Evolutionary conservation across 2,113 vertebrate genomes (phyloP).

Genomic region (Callionymus lyra): DNA sequence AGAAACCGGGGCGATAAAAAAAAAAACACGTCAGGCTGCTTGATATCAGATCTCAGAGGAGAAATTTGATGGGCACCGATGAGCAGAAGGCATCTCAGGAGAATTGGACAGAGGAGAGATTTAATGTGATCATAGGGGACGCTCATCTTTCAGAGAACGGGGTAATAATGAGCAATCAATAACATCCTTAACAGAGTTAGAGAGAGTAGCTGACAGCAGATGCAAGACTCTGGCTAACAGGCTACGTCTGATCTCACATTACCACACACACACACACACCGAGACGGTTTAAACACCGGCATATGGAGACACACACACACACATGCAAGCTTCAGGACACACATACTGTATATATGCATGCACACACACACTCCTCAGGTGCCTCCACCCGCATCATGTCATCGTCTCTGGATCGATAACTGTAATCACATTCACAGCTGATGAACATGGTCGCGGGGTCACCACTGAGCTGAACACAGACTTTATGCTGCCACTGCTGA

Average conservation of each 20-base stretch:
- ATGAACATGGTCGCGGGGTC: conserved; percentile 9
- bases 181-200: conserved; percentile 65
- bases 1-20: conserved; percentile 36
- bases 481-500: conserved; percentile 15
- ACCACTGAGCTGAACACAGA: conserved; percentile 1
- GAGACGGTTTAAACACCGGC: conserved; percentile 4
- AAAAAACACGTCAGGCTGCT: conserved; percentile 46
- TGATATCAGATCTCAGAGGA: conserved; percentile 63
- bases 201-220: conserved; percentile 58
- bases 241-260: conserved; percentile 58
- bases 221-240: conserved; percentile 57
- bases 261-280: conserved; percentile 14
- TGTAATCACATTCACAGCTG: conserved; percentile 53
- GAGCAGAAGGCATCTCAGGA: conserved; percentile 68
- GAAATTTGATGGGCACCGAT: conserved; percentile 57
- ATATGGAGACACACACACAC: conserved; percentile 19
- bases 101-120: conserved; percentile 61
- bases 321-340: background rate
- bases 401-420: conserved; percentile 43
- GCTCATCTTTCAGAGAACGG: conserved; percentile 69
- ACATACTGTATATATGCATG: background rate
- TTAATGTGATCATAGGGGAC: conserved; percentile 74
- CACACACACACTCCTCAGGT: conserved; percentile 37
- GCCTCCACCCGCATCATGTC: conserved; percentile 43
- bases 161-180: conserved; percentile 71